A percentile compares a stretch with the other conserved stretches of the same genome.
Conservation (phyloP, 2,888 invertebrate species). For the Gymnocheta viridis region DNA sequence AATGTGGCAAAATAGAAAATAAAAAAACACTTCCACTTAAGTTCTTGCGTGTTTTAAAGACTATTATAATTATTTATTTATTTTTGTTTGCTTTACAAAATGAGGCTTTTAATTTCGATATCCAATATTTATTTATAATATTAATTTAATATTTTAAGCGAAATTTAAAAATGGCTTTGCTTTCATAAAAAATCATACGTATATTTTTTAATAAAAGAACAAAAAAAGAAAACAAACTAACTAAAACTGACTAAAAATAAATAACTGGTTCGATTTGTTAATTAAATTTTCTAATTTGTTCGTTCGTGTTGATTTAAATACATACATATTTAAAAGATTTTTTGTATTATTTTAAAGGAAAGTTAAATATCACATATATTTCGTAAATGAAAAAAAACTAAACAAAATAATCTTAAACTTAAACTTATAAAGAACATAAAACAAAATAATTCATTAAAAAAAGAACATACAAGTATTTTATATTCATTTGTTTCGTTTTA, state of each 20-base stretch:
- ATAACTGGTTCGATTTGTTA: slow-evolving; percentile 58
- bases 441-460: slow-evolving; percentile 46
- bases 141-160: not conserved
- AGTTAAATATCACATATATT: slow-evolving; percentile 70
- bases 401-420: slow-evolving; percentile 53
- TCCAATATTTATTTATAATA: not conserved
- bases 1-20: not conserved
- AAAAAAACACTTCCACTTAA: no score
- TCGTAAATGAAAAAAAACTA: slow-evolving; percentile 44
- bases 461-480: slow-evolving; percentile 31
- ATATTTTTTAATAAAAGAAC: slow-evolving; percentile 16
- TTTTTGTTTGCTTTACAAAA: slow-evolving; percentile 40
- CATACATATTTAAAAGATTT: slow-evolving; percentile 8
- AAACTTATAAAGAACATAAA: slow-evolving; percentile 53
- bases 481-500: slow-evolving; percentile 44
- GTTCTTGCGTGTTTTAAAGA: not conserved
- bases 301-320: slow-evolving; percentile 54
- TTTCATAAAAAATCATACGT: slow-evolving; percentile 15
- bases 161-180: slow-evolving; percentile 26
- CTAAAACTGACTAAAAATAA: slow-evolving; percentile 59
- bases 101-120: slow-evolving; percentile 1
- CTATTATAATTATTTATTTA: not conserved
- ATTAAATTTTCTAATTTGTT: slow-evolving; percentile 62
- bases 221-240: slow-evolving; percentile 35
- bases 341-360: slow-evolving; percentile 58